Percentiles rank a stretch among this genome's conserved stretches.
These are phyloP conservation scores for Tarsius wallacei DNA, from an alignment of 2,797 vertebrate species.

Conservation along the genomic window DNA sequence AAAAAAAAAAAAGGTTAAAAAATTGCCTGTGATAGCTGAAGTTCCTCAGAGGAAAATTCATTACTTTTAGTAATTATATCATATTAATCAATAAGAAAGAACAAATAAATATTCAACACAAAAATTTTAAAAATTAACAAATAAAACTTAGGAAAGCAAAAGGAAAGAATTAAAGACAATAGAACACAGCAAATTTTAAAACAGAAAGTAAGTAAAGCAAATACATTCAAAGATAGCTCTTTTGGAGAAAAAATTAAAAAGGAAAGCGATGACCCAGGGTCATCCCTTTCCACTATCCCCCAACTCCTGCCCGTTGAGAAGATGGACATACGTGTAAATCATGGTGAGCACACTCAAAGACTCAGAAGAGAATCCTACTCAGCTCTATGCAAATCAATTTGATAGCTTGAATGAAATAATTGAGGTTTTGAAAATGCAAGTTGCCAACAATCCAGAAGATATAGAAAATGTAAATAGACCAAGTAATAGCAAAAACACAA, in stretches of 20 bases:
- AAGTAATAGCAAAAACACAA: not conserved
- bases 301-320: not conserved
- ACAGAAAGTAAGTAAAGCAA: not conserved
- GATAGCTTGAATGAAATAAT: not conserved
- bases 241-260: not conserved
- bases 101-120: not conserved
- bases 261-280: not conserved
- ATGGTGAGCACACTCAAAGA: not conserved
- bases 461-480: not conserved
- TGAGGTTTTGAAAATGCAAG: not conserved
- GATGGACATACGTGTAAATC: rapidly evolving
- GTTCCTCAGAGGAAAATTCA: not conserved
- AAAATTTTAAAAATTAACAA: not conserved
- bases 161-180: not conserved
- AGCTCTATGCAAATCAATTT: not conserved
- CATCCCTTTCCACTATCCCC: not conserved
- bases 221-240: not conserved
- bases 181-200: not conserved
- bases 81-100: not conserved
- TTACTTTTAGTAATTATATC: not conserved
- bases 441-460: not conserved
- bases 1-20: not conserved
- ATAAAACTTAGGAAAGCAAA: not conserved
- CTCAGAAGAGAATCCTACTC: not conserved
- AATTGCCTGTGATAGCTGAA: not conserved